phyloP scores from a whole-genome alignment of 2,113 vertebrate species.

The Chloroceryle aenea region DNA sequence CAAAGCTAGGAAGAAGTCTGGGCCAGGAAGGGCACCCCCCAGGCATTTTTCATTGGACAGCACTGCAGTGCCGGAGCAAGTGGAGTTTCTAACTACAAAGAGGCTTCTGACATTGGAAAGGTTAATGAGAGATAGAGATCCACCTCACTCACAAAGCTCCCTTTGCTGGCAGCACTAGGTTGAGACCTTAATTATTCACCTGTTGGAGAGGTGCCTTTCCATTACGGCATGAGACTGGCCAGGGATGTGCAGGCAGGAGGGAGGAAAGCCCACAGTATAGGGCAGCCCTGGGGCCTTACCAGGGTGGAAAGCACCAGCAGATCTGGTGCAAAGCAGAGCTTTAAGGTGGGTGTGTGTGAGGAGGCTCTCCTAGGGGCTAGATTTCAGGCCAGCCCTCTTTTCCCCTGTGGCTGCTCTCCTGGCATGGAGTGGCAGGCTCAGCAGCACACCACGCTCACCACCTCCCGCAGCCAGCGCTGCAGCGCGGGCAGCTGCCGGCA shows the following conservation, averaged over 20 bases:
- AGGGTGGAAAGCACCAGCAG: fast-evolving
- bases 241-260: neutral
- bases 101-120: slow-evolving; percentile 67
- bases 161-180: slow-evolving; percentile 28
- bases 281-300: neutral
- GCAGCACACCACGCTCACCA: neutral
- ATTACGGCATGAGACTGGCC: neutral
- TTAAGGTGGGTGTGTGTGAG: neutral
- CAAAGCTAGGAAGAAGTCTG: neutral
- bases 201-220: slow-evolving; percentile 62
- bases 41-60: neutral
- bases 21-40: neutral
- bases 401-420: neutral
- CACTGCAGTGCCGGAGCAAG: neutral
- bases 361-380: neutral
- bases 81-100: slow-evolving; percentile 18
- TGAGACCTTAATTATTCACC: slow-evolving; percentile 66
- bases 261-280: fast-evolving
- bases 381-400: neutral
- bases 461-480: neutral
- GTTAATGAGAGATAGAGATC: slow-evolving; percentile 47
- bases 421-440: neutral
- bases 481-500: neutral
- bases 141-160: slow-evolving; percentile 41
- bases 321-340: neutral